These are phyloP conservation scores for Mimachlamys varia DNA, from an alignment of 2,888 invertebrate species.

Conservation along the genomic window DNA sequence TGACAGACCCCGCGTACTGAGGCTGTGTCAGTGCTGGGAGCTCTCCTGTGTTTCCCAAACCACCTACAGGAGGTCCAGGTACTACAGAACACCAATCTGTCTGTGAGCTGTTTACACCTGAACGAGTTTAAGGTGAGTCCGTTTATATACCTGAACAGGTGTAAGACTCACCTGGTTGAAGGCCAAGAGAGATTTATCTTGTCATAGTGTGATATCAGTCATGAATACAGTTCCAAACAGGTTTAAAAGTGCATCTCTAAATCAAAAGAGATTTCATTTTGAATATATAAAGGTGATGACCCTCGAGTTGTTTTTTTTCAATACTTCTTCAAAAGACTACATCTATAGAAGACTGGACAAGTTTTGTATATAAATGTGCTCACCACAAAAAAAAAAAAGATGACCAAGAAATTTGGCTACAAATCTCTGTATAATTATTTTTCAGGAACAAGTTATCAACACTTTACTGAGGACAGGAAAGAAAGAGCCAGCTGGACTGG, in stretches of 20 bases:
- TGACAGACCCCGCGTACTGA: slow-evolving; percentile 91
- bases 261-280: no score
- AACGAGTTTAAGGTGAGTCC: slow-evolving; percentile 88
- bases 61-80: slow-evolving; percentile 83
- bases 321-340: no score
- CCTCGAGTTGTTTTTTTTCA: no score
- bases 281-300: no score
- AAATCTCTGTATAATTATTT: slow-evolving; percentile 49
- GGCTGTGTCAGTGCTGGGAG: slow-evolving; percentile 94
- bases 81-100: slow-evolving; percentile 37
- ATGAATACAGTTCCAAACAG: no score
- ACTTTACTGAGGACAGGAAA: slow-evolving; percentile 94
- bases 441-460: slow-evolving; percentile 93
- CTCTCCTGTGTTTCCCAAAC: slow-evolving; percentile 91
- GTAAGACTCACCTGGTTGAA: not conserved
- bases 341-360: no score
- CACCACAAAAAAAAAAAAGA: no score
- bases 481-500: slow-evolving; percentile 93
- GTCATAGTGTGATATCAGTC: no score
- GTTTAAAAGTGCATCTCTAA: no score
- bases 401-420: not conserved
- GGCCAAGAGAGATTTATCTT: no score
- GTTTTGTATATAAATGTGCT: not conserved
- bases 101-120: slow-evolving; percentile 80
- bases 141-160: not conserved